Conservation (phyloP, 2,888 invertebrate species). For the Gandaritis pyraliata region DNA sequence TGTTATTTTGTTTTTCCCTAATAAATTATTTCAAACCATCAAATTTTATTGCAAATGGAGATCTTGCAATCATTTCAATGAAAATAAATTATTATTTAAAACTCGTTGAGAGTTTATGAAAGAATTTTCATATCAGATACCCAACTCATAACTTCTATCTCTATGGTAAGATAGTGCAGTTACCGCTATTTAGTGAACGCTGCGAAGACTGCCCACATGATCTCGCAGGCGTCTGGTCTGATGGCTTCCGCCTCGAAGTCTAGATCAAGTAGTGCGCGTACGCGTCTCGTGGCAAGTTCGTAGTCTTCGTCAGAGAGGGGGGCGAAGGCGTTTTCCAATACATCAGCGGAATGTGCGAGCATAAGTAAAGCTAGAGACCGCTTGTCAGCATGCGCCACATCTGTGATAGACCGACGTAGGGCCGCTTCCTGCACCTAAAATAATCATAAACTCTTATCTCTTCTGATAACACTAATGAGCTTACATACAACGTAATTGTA, state of each 20-base stretch:
- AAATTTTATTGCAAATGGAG: slow-evolving; percentile 11
- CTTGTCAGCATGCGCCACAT: slow-evolving; percentile 98
- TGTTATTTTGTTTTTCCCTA: slow-evolving; percentile 2
- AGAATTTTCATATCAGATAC: slow-evolving; percentile 42
- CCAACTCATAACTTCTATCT: slow-evolving; percentile 36
- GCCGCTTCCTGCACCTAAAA: slow-evolving; percentile 97
- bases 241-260: slow-evolving; percentile 98
- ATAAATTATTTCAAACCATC: slow-evolving; percentile 17
- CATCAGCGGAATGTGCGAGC: slow-evolving; percentile 98
- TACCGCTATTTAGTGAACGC: slow-evolving; percentile 97
- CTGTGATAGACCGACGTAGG: slow-evolving; percentile 97
- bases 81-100: slow-evolving; percentile 29
- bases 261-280: slow-evolving; percentile 96
- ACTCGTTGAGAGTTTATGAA: slow-evolving; percentile 45
- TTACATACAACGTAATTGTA: too few relatives aligned
- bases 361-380: slow-evolving; percentile 96
- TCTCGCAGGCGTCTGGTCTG: slow-evolving; percentile 95
- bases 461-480: neutral
- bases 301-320: slow-evolving; percentile 98
- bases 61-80: slow-evolving; percentile 18
- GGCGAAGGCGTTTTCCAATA: slow-evolving; percentile 99
- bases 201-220: slow-evolving; percentile 99
- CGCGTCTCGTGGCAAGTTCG: slow-evolving; percentile 98
- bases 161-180: slow-evolving; percentile 46
- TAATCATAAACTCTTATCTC: slow-evolving; percentile 1